Conservation (phyloP, 1,140 invertebrate species). For the Hesperophylax magnus region DNA sequence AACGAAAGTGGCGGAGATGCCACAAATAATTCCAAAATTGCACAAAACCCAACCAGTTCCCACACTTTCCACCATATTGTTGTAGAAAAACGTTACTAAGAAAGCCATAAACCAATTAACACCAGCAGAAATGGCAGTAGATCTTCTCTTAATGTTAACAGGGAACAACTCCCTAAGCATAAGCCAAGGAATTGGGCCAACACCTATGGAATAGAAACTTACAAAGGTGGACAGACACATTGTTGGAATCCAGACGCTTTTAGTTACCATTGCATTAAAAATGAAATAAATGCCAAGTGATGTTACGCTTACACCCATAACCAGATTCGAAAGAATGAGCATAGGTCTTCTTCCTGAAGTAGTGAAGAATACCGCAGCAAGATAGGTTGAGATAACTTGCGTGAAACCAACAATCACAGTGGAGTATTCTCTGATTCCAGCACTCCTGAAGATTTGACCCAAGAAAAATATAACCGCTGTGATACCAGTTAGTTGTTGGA, state of each 20-base stretch:
- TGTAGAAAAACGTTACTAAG: conserved; percentile 77
- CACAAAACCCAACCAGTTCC: conserved; percentile 75
- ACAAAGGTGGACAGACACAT: conserved; percentile 65
- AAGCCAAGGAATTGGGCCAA: conserved; percentile 78
- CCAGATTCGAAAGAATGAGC: conserved; percentile 73
- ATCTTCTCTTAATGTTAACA: conserved; percentile 76
- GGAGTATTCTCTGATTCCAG: conserved; percentile 66
- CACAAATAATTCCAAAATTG: conserved; percentile 77
- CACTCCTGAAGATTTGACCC: conserved; percentile 76
- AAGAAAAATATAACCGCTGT: conserved; percentile 87
- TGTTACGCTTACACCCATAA: conserved; percentile 75
- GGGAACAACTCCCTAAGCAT: conserved; percentile 78
- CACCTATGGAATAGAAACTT: conserved; percentile 65
- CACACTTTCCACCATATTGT: conserved; percentile 71
- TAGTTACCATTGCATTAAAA: conserved; percentile 66
- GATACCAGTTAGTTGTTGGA: conserved; percentile 86
- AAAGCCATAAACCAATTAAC: conserved; percentile 82
- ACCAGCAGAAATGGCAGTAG: conserved; percentile 75
- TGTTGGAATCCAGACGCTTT: conserved; percentile 65
- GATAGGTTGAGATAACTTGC: conserved; percentile 79
- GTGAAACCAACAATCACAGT: conserved; percentile 80
- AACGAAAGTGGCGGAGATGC: conserved; percentile 76
- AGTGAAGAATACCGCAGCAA: conserved; percentile 81
- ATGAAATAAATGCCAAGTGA: conserved; percentile 77
- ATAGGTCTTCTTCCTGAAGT: conserved; percentile 80